Evolutionary conservation across 2,797 vertebrate genomes (phyloP), one percentile per base, ranked within the genome.

Genomic region (Brotogeris chrysoptera): DNA sequence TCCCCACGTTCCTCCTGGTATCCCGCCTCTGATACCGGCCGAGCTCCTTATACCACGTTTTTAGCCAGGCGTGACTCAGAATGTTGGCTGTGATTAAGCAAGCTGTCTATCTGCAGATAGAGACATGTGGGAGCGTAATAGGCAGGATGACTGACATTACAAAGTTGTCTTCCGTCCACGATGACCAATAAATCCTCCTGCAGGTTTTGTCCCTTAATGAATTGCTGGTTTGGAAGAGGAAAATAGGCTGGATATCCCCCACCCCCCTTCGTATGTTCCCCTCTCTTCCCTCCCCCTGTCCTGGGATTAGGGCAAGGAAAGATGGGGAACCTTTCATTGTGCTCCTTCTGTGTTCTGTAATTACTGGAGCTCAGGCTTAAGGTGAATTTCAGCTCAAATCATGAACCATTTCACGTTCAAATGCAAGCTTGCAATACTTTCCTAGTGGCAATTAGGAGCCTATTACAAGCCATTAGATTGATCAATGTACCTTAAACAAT

Each of bases 401-500:
- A 96, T 98, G 98, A 98, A 98, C 97, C 98, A 97, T 97, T 98
- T 98, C 98, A 98, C 97, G 97, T 97, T 97, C 97, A 96, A 94
- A 97, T 98, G 97, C 98, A 98, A 98, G 98, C 97, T 98, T 98
- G 98, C 98, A 95, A 94, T 95, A 98, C 98, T 98, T 98, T 98
- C 98, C 98, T 98, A 97, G 96, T 98, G 98, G 98, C 98, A 99
- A 99, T 99, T 99, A 99, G 98, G 98, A 99, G 97, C 98, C 99
- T 98, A 99, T 99, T 99, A 99, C 99, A 99, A 99, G 98, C 98
- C 98, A 99, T 99, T 99, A 99, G 98, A 99, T 98, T 99, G 99
- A 99, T 99, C 99, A 99, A 99, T 99, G 99, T 99, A 99, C 98
- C 99, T 99, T 99, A 99, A 99, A 99, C 98, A 99, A 99, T 99